Evolutionary conservation across 2,797 vertebrate genomes (phyloP), one percentile per base, ranked within the genome.

Genomic region (Monodelphis domestica): DNA sequence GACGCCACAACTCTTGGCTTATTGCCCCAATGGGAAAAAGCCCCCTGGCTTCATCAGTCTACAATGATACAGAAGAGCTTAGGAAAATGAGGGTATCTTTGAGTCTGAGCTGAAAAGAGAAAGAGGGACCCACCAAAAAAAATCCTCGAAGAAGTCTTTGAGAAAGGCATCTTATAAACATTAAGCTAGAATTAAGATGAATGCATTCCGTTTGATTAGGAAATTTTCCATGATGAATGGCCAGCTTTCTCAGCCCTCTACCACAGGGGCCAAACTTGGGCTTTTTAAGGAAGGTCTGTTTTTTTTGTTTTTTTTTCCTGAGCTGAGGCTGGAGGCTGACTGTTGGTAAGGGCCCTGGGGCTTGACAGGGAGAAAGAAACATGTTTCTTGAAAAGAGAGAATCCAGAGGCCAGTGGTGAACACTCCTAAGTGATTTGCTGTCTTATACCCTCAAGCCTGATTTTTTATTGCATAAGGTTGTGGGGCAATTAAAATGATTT

Each of bases 201-300:
- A 96, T 0, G 10, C 96, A 97, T 98, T 98, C 94, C 90, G 97
- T 97, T 98, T 96, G 96, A 96, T 98, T 97, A 97, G 97, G 97
- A 98, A 96, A 98, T 97, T 98, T 98, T 98, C 97, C 97, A 95
- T 98, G 97, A 97, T 97, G 97, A 98, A 98, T 97, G 96, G 97
- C 97, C 94, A 97, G 89, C 92, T 96, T 95, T 97, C 95, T 97
- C 92, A 93, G 91, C 88, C 93, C 57, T 95, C 97, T 97, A 95
- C 97, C 95, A 98, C 89, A 91, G 96, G 96, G 97, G 97, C 97
- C 94, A 97, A 96, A 30, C 59, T 45, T 88, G 92, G 78, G 5
- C 24, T 95, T 17, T 95, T 96, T 93, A 88, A 94, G 21, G 28
- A 96, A 95, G 70, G 92, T 87, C 53, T 15, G 33, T 70, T 33